Base-by-base conservation (phyloP, 2,888 invertebrate species). In the Thumatha senex region DNA sequence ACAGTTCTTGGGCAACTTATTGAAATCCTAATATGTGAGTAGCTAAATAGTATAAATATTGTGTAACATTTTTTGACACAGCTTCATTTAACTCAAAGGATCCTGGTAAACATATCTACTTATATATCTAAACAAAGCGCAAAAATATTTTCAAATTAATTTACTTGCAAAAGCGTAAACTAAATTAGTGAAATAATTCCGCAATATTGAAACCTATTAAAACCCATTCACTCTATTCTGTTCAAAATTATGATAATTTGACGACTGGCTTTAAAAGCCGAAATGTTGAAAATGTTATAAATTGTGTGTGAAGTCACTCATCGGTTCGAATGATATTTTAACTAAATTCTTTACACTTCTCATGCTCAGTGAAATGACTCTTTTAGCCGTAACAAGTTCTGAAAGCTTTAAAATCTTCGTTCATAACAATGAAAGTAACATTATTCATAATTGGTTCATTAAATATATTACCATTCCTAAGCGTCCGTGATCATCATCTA, bases 131-230 rank as follows among this genome's bases (percentile, higher is more conserved):
- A n/a, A n/a, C n/a, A n/a, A n/a, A n/a, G n/a, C n/a, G n/a, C n/a
- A n/a, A n/a, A n/a, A n/a, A n/a, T n/a, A n/a, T n/a, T n/a, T n/a
- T n/a, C n/a, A n/a, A n/a, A n/a, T n/a, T n/a, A n/a, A n/a, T n/a
- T 76, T 74, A 78, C 14, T 36, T 15, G 14, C 70, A 75, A 70
- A 74, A 72, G 31, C 69, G 61, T 67, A 59, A 58, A 71, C 74
- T 75, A 79, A 82, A 24, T 80, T 81, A 80, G 74, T 65, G 69
- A 58, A 65, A 71, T 67, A 76, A 65, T 63, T 66, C 51, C 63
- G 63, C 54, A 66, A 65, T 70, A 73, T 63, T 67, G 64, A 24
- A 24, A 24, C 18, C 18, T 4, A 24, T 24, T 24, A 5, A 44
- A 63, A 67, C 58, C 51, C 54, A 73, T 77, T 76, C 70, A 77